Evolutionary conservation across 2,113 vertebrate genomes (phyloP), one percentile per base, ranked within the genome.

Genomic region (Microtus montanus): DNA sequence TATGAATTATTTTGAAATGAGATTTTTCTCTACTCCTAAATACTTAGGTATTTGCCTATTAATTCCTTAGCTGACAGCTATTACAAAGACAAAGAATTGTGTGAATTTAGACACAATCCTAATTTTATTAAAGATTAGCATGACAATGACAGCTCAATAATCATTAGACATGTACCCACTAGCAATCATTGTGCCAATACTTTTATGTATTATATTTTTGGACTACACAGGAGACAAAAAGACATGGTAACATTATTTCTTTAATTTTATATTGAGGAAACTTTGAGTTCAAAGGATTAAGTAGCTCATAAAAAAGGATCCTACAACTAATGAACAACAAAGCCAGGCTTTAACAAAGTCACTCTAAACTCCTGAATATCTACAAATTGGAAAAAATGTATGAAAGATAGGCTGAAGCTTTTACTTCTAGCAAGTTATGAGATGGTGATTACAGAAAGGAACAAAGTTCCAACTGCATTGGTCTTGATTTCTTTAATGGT

Each of bases 1-100:
- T 82, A 7, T 89, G 33, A 78, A 38, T 95, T 94, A 38, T 95
- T 94, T 93, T 93, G 49, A 64, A 66, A 83, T 91, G 68, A 78
- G 26, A 52, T 92, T 92, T 68, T 41, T 84, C 17, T 90, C 87
- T 95, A 74, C 28, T 52, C 49, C 20, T 71, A 92, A 79, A 5
- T 30, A 30, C 20, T 87, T 24, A 66, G 26, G 8, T 86, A 15
- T 58, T 94, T 94, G 30, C 41, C 7, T 73, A 30, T 71, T 80
- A 74, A 89, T 5, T 85, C 30, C 30, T 41, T 91, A 44, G 44
- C n/a, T 77, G 68, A 87, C 75, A 93, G 28, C 20, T 26, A 79
- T 24, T 61, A 0, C 35, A 79, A 87, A 74, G 1, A 17, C 28
- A 92, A 13, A 52, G 2, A 10, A 73, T 33, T 66, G 0, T 7